phyloP scores from a whole-genome alignment of 2,113 vertebrate species.

The Aviceda subcristata region DNA sequence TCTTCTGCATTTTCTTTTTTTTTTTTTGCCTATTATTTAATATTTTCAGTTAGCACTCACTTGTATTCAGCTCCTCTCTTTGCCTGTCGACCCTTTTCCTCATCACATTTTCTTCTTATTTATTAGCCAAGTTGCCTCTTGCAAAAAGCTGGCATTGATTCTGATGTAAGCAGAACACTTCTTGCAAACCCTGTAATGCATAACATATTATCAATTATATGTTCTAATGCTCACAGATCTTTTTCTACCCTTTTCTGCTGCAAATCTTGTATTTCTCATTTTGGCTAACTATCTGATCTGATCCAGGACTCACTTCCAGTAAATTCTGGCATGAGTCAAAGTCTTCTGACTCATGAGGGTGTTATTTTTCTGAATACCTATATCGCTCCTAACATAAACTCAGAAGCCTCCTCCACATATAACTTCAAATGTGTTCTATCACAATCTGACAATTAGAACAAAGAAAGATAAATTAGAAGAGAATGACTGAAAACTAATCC shows the following conservation, averaged over 20 bases:
- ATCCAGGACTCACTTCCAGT: not conserved
- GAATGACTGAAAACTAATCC: not conserved
- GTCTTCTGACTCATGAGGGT: not conserved
- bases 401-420: not conserved
- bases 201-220: not conserved
- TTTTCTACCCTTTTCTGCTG: not conserved
- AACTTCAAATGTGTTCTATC: not conserved
- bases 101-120: not conserved
- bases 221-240: not conserved
- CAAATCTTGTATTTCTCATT: not conserved
- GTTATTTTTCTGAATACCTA: not conserved
- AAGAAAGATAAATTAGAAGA: not conserved
- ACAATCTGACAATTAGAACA: not conserved
- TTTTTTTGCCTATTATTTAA: not conserved
- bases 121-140: not conserved
- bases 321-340: not conserved
- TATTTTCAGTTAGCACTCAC: not conserved
- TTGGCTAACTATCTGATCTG: not conserved
- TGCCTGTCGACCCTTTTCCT: not conserved
- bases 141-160: not conserved
- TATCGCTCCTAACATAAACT: not conserved
- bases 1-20: not conserved
- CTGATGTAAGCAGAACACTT: not conserved
- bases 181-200: not conserved
- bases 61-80: not conserved